Evolutionary conservation across 2,113 vertebrate genomes (phyloP).

Genomic region (Oryzias woworae): DNA sequence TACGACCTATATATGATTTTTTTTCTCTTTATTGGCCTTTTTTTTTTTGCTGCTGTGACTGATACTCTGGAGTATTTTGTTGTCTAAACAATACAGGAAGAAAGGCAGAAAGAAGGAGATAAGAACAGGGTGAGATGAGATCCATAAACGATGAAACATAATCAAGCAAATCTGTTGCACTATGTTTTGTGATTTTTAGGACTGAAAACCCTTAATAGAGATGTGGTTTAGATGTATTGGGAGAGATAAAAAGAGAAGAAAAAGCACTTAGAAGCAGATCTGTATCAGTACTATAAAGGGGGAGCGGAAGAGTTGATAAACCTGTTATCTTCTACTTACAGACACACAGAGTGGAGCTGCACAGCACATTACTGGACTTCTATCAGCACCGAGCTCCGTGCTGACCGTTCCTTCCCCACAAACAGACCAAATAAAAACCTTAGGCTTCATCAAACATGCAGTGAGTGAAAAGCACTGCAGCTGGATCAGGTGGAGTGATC

Average conservation of each 20-base stretch:
- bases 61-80: too few species aligned
- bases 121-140: too few species aligned
- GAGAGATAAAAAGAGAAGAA: not conserved
- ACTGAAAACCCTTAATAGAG: constrained; percentile 25
- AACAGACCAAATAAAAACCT: constrained; percentile 11
- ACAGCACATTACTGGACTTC: constrained; percentile 36
- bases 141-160: too few species aligned
- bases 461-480: too few species aligned
- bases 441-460: too few species aligned
- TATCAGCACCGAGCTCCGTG: constrained; percentile 41
- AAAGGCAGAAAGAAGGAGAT: too few species aligned
- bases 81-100: too few species aligned
- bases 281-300: constrained; percentile 61
- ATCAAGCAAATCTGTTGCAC: too few species aligned
- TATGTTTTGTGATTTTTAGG: not conserved
- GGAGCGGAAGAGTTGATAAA: constrained; percentile 57
- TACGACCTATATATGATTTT: too few species aligned
- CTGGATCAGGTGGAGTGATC: too few species aligned
- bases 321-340: constrained; percentile 59
- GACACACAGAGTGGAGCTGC: constrained; percentile 34
- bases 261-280: constrained; percentile 42
- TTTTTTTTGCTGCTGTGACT: too few species aligned
- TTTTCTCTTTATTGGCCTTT: too few species aligned
- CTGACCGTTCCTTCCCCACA: constrained; percentile 12
- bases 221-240: constrained; percentile 3